phyloP scores from a whole-genome alignment of 2,888 invertebrate species.

The Seira musarum region DNA sequence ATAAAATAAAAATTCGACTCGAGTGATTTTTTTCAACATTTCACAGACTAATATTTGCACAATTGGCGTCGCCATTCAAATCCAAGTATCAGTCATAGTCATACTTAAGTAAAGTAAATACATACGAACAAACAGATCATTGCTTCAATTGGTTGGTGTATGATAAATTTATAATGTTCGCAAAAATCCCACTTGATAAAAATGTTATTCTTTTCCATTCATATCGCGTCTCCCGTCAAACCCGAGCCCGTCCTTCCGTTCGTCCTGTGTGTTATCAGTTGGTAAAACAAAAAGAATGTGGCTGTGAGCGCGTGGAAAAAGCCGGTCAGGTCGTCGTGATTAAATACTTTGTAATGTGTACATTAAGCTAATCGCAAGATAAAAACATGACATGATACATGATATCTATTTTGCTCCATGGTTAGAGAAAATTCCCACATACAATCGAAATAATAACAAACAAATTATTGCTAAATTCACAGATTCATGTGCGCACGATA shows the following conservation, averaged over 20 bases:
- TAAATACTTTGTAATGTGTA: background rate
- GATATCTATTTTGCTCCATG: background rate
- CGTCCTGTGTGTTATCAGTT: background rate
- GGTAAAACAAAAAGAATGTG: slow-evolving; percentile 1
- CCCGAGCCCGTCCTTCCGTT: slow-evolving; percentile 19
- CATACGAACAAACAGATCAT: slow-evolving; percentile 28
- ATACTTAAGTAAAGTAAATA: slow-evolving; percentile 7
- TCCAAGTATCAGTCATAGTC: slow-evolving; percentile 35
- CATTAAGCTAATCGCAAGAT: too few relatives aligned
- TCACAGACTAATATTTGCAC: slow-evolving; percentile 58
- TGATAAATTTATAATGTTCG: slow-evolving; percentile 25
- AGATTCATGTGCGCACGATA: slow-evolving; percentile 15
- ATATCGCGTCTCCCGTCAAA: slow-evolving; percentile 3
- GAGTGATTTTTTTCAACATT: slow-evolving; percentile 28
- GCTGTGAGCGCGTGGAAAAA: slow-evolving; percentile 10
- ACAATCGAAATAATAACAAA: background rate
- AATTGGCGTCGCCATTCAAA: slow-evolving; percentile 43
- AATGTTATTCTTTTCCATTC: slow-evolving; percentile 36
- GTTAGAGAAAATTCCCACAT: slow-evolving; percentile 9
- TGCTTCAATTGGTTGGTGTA: slow-evolving; percentile 30
- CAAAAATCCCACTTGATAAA: slow-evolving; percentile 15
- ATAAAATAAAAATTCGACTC: slow-evolving; percentile 24
- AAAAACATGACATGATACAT: background rate
- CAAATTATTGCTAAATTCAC: background rate
- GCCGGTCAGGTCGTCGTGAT: slow-evolving; percentile 31